Evolutionary conservation across 2,888 invertebrate species (phyloP), one percentile per base, ranked within the genome.

Genomic region (Steinernema hermaphroditum): DNA sequence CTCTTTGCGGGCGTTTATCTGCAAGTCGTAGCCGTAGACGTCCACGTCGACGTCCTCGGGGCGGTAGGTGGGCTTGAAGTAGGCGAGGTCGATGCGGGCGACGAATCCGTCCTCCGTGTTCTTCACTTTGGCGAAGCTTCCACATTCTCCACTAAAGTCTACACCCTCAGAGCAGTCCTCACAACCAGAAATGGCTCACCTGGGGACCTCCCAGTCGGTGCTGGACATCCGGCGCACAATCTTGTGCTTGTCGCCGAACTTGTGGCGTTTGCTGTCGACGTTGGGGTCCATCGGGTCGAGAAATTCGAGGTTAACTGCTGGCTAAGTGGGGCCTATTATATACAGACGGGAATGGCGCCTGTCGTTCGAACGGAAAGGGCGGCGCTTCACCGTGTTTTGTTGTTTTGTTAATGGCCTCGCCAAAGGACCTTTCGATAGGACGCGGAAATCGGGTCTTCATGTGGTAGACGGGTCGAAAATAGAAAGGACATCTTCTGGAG

Each of bases 1-100:
- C n/a, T 75, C 75, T 37, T 75, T 75, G 50, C 75, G 68, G 14
- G 75, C 75, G 74, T 75, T 71, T 22, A 75, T 71, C 54, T 75
- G 75, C 16, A 75, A 41, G 44, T 75, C 75, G 49, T 69, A 75
- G 41, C 75, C 75, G 68, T 75, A 75, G n/a, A 75, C 50, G 24
- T 62, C 62, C 16, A 62, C 16, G 27, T 62, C 34, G 2, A 62
- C 62, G 32, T 62, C 62, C 9, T 62, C 62, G 16, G 62, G 62
- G 6, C 14, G 12, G 62, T 62, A 62, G 62, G 29, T 62, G 16
- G 62, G 62, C 2, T 16, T n/a, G 62, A 62, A 62, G 29, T 16
- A 14, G 12, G 9, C 16, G 16, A 62, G 62, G n/a, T 62, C 62
- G 62, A 62, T 62, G 9, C 62, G 62, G 2, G 32, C 62, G n/a